These are phyloP conservation scores for Raja brachyura DNA, from an alignment of 2,113 vertebrate genomes.

Conservation along the genomic window DNA sequence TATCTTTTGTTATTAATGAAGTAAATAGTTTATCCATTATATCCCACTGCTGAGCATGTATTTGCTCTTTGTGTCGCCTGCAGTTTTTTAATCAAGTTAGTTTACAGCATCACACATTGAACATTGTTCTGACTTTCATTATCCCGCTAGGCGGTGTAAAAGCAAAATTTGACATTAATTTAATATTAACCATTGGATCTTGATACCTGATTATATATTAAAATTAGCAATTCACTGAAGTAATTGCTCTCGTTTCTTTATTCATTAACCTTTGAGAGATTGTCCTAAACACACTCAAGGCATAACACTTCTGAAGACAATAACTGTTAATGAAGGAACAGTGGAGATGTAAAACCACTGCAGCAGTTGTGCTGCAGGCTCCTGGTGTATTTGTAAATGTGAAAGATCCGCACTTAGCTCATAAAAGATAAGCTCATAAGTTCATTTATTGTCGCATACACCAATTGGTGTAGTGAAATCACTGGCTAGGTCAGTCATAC, in stretches of 20 bases:
- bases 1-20: background rate
- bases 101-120: background rate
- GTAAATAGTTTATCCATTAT: background rate
- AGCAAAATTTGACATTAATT: background rate
- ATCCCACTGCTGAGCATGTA: background rate
- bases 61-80: background rate
- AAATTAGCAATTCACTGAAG: background rate
- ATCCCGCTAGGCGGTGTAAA: background rate
- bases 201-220: background rate
- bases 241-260: background rate
- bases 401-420: background rate
- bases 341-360: background rate
- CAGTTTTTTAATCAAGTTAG: constrained; percentile 14
- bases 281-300: background rate
- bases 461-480: no score
- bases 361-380: background rate
- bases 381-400: background rate
- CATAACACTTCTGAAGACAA: background rate
- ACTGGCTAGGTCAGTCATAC: no score
- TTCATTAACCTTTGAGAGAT: background rate
- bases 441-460: no score
- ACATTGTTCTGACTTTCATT: background rate
- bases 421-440: no score
- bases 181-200: constrained; percentile 4
- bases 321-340: background rate